Evolutionary conservation across 2,888 invertebrate species (phyloP).

Genomic region (Acrobasis consociella): DNA sequence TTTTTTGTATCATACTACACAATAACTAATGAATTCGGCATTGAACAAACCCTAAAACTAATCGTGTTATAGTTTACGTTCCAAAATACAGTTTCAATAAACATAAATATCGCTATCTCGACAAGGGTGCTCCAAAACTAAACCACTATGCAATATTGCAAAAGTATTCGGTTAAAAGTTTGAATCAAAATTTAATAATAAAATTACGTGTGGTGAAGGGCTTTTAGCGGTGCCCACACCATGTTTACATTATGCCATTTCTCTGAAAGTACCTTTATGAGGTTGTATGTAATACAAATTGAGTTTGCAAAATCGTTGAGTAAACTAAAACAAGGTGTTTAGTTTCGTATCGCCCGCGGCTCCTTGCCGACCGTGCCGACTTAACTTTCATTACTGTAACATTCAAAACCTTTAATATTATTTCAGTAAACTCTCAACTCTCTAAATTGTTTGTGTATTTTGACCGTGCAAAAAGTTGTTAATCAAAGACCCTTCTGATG

Average conservation of each 20-base stretch:
- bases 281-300: slow-evolving; percentile 66
- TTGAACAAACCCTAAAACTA: not conserved
- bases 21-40: not conserved
- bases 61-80: not conserved
- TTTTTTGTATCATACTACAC: not conserved
- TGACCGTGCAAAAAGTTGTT: slow-evolving; percentile 25
- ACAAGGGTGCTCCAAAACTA: slow-evolving; percentile 4
- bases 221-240: slow-evolving; percentile 41
- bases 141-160: slow-evolving; percentile 11
- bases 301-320: slow-evolving; percentile 64
- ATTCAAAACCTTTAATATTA: slow-evolving; percentile 54
- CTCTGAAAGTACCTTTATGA: slow-evolving; percentile 54
- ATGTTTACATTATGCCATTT: slow-evolving; percentile 48
- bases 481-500: slow-evolving; percentile 18
- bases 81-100: slow-evolving; percentile 5
- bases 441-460: slow-evolving; percentile 35
- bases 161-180: slow-evolving; percentile 18
- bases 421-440: slow-evolving; percentile 36
- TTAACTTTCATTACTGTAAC: slow-evolving; percentile 55
- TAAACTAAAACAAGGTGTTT: slow-evolving; percentile 65
- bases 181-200: slow-evolving; percentile 29
- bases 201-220: slow-evolving; percentile 39
- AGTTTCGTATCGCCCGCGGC: slow-evolving; percentile 60
- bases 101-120: slow-evolving; percentile 3
- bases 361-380: slow-evolving; percentile 45